Evolutionary conservation across 2,113 vertebrate genomes (phyloP).

Genomic region (Xenus cinereus): DNA sequence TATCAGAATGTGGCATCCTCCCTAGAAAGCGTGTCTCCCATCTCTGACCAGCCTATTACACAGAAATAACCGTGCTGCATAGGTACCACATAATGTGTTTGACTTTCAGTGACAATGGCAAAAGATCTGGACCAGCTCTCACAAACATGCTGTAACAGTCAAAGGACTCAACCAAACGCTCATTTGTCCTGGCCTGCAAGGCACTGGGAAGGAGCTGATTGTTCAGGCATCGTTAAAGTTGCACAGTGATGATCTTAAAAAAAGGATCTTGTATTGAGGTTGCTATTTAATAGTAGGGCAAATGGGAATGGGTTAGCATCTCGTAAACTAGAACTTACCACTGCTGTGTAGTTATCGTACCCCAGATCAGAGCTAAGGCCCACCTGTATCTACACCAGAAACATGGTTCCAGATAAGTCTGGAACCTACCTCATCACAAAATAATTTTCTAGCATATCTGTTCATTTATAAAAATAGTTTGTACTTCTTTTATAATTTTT

Average conservation of each 20-base stretch:
- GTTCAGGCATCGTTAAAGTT: background rate
- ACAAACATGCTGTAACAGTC: background rate
- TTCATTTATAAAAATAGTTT: background rate
- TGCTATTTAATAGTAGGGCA: background rate
- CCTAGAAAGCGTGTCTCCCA: background rate
- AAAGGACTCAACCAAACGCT: background rate
- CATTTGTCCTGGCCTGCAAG: background rate
- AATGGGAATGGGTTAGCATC: background rate
- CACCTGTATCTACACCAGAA: background rate
- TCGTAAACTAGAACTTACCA: background rate
- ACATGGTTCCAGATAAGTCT: background rate
- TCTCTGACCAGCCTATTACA: background rate
- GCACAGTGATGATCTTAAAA: background rate
- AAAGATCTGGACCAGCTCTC: background rate
- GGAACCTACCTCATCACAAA: background rate
- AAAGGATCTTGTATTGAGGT: background rate
- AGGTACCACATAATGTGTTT: background rate
- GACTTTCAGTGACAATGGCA: background rate
- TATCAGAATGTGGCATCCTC: background rate
- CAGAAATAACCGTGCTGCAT: background rate
- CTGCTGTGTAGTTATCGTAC: background rate
- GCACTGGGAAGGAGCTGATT: fast-evolving
- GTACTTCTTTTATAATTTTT: background rate
- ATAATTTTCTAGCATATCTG: background rate
- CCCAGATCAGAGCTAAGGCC: background rate